Conservation (phyloP, 1,140 invertebrate genomes). For the Colletes latitarsis region DNA sequence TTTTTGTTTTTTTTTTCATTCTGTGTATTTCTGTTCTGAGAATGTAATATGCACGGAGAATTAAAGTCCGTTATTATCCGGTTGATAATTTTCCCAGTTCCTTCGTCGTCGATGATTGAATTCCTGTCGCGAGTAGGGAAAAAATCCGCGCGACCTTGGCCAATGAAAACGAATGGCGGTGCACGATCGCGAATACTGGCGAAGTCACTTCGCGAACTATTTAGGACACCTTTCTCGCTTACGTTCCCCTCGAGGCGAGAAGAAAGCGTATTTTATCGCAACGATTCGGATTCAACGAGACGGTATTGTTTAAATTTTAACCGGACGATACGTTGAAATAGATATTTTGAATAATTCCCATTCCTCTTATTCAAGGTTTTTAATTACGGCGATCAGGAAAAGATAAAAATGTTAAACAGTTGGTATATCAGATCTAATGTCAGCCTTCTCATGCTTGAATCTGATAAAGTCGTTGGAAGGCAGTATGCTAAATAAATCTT, state of each 20-base stretch:
- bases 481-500: no score
- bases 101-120: background rate
- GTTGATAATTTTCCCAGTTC: background rate
- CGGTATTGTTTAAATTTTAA: background rate
- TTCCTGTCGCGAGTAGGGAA: conserved; percentile 17
- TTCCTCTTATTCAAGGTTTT: no score
- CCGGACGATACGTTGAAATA: no score
- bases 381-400: no score
- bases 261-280: conserved; percentile 10
- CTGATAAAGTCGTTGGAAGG: no score
- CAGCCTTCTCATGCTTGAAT: no score
- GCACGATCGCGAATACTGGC: conserved; percentile 7
- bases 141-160: conserved; percentile 39
- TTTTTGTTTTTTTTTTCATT: no score
- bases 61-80: background rate
- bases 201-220: conserved; percentile 42
- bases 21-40: no score
- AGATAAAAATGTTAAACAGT: no score
- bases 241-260: conserved; percentile 13
- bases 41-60: no score
- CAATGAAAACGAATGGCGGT: conserved; percentile 52
- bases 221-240: conserved; percentile 46
- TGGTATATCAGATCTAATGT: no score
- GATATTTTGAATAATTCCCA: no score
- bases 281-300: background rate